Conservation (phyloP, 2,113 vertebrate species). For the Ibidorhyncha struthersii region DNA sequence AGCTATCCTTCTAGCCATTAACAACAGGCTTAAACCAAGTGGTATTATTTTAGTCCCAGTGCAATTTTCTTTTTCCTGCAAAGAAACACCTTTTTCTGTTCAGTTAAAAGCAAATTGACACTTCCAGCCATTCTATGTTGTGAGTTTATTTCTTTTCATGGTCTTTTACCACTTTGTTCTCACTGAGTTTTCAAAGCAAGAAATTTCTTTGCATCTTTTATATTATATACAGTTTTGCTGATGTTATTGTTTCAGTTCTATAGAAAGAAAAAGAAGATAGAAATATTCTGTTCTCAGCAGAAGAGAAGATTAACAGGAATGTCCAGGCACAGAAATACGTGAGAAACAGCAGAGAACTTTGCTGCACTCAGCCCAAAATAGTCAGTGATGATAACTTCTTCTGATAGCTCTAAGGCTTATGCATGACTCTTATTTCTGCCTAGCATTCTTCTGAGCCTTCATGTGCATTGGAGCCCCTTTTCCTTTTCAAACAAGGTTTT, state of each 20-base stretch:
- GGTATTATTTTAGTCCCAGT: conserved; percentile 19
- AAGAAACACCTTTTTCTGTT: conserved; percentile 41
- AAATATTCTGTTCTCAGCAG: not conserved
- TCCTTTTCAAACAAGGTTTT: not conserved
- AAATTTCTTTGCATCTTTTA: not conserved
- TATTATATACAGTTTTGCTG: not conserved
- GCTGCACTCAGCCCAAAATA: not conserved
- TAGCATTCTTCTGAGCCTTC: not conserved
- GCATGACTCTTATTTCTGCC: not conserved
- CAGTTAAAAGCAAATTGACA: conserved; percentile 39
- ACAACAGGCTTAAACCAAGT: conserved; percentile 37
- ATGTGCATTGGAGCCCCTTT: not conserved
- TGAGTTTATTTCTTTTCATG: not conserved
- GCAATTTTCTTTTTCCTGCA: conserved; percentile 52
- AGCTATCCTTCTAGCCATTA: not conserved
- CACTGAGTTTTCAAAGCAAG: not conserved
- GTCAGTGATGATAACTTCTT: not conserved
- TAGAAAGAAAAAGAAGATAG: not conserved
- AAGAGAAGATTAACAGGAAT: not conserved
- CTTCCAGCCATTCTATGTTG: not conserved
- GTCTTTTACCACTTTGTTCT: not conserved
- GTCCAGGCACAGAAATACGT: not conserved
- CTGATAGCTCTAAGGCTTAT: not conserved
- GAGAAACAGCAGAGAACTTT: not conserved
- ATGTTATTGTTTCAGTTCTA: not conserved